Evolutionary conservation across 64 coral and sea anemone species (phyloP), one percentile per base, ranked within the genome.

Genomic region (Trachythela sp.): DNA sequence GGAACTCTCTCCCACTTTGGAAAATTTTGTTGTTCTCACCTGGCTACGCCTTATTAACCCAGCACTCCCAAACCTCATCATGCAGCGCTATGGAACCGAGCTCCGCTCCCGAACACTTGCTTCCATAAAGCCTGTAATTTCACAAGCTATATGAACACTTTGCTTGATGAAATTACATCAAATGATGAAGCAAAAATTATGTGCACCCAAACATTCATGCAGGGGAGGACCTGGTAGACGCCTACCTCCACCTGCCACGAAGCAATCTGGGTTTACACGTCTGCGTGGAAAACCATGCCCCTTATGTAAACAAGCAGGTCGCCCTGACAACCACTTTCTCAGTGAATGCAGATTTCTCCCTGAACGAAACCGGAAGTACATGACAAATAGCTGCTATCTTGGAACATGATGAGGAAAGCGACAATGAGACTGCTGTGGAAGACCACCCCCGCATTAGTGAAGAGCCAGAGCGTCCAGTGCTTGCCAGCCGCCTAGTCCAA

Each of bases 371-470:
- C 36, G 50, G 34, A 18, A 9, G 32, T 92, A 56, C 72, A 88
- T 88, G 91, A 60, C 85, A 88, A 70, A 92, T 92, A 31, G 91
- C 88, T 30, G 90, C 39, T 54, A 86, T 91, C 22, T 45, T 87
- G 2, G 48, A 77, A 31, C 59, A 68, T 36, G 89, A 91, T 22
- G 31, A 1, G 39, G 84, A 42, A 26, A 32, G 29, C n/a, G 36
- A 85, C 31, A 49, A 36, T 39, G 35, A 85, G 22, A 54, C 60
- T 6, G 20, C 59, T 8, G 59, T 8, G 7, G 59, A 68, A 22
- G 29, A 35, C 36, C 31, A 13, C 29, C 17, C 71, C 24, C 5
- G 7, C 30, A 22, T 7, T 9, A 32, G 8, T 10, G 14, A 13
- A 15, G 38, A 70, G 39, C 89, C 40, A 2, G 8, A 39, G 29